These are phyloP conservation scores for Sebastes nivosus DNA, from an alignment of 2,797 vertebrate genomes.

Conservation along the genomic window DNA sequence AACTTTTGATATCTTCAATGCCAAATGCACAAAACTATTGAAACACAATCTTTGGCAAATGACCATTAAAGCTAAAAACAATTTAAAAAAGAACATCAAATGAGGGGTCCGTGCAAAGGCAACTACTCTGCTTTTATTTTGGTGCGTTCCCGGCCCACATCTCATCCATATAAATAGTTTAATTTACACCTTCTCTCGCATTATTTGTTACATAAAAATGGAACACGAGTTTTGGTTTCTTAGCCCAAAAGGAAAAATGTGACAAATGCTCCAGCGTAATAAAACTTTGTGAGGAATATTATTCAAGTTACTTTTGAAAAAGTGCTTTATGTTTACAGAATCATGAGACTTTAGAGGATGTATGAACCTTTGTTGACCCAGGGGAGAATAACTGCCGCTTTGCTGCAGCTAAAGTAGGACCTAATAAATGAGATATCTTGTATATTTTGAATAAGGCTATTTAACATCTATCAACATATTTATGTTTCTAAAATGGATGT, in stretches of 20 bases:
- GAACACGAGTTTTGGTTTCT: conserved; percentile 20
- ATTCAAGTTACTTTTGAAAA: conserved; percentile 31
- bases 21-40: conserved; percentile 49
- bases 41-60: conserved; percentile 14
- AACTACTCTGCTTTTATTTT: conserved; percentile 25
- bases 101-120: not conserved
- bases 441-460: conserved; percentile 68
- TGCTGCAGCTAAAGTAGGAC: conserved; percentile 55
- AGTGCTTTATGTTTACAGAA: conserved; percentile 60
- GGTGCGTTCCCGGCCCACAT: conserved; percentile 11
- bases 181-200: conserved; percentile 31
- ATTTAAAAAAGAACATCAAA: conserved; percentile 17
- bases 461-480: conserved; percentile 58
- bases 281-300: conserved; percentile 23
- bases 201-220: conserved; percentile 30
- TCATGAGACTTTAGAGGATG: conserved; percentile 38
- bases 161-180: conserved; percentile 27
- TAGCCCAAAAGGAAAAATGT: conserved; percentile 35
- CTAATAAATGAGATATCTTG: conserved; percentile 59
- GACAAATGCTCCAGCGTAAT: conserved; percentile 32
- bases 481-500: conserved; percentile 72
- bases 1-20: conserved; percentile 38
- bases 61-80: conserved; percentile 10
- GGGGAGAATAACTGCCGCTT: conserved; percentile 31
- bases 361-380: conserved; percentile 46